Evolutionary conservation across 2,113 vertebrate species (phyloP).

Genomic region (Leucoraja erinaceus): DNA sequence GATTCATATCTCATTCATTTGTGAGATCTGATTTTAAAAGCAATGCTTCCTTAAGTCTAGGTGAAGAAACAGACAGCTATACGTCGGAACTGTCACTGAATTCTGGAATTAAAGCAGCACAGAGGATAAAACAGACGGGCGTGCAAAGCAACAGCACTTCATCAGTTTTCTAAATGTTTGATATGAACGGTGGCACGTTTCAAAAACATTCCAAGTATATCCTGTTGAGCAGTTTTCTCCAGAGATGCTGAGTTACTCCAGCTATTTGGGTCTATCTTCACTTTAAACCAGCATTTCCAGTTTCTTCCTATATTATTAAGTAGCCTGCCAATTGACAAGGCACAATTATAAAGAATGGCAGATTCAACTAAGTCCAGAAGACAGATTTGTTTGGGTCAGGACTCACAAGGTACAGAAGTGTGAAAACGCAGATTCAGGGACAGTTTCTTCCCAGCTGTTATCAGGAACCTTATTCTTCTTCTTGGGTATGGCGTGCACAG

Average conservation of each 20-base stretch:
- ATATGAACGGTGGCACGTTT: not conserved
- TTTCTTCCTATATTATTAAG: not conserved
- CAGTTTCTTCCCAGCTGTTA: no score
- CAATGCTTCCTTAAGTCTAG: not conserved
- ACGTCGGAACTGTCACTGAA: not conserved
- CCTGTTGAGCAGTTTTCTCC: no score
- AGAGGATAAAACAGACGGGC: not conserved
- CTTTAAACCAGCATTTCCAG: no score
- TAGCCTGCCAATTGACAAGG: not conserved
- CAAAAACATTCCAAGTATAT: not conserved
- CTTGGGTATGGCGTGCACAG: no score
- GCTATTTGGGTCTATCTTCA: no score
- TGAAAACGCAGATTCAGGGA: no score
- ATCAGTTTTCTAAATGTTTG: not conserved
- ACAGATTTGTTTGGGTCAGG: not conserved
- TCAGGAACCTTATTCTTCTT: no score
- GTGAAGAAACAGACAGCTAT: not conserved
- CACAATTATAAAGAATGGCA: no score
- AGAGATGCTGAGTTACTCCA: no score
- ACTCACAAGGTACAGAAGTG: no score
- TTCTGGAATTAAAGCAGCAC: not conserved
- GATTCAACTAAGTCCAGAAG: not conserved
- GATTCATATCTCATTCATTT: not conserved
- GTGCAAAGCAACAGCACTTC: not conserved
- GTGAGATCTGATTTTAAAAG: not conserved